Base-by-base conservation (phyloP, 2,888 invertebrate genomes). In the Drosophila incognita region DNA sequence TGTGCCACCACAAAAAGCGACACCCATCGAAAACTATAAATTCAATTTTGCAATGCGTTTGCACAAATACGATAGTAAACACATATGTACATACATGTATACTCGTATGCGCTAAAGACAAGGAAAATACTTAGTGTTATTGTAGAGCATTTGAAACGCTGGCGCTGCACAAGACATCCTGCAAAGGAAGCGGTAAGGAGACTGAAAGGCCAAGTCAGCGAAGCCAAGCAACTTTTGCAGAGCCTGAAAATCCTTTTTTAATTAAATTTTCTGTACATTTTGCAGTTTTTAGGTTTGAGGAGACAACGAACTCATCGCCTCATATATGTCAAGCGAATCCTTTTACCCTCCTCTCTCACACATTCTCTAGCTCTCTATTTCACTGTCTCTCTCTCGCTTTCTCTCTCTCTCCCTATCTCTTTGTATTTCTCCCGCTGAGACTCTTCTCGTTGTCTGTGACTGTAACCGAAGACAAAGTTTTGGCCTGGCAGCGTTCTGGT, bases 201-300 rank as follows among this genome's bases (percentile, higher is more conserved):
- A 63, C 11, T 7, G 36, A 38, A 52, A 56, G 69, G 81, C 86
- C 81, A 79, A 83, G 71, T 79, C 83, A 81, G 85, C 74, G 84
- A 83, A 84, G 87, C 85, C 87, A 76, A 79, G 78, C 67, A 85
- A 85, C 85, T 87, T 82, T 84, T 76, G 56, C 83, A 38, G 69
- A 79, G 77, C 70, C 81, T 85, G 79, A 85, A 85, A 85, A 85
- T 87, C 85, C 85, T 87, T 85, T 85, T 85, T 85, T 85, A 85
- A 85, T 85, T 85, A 85, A 85, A 85, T 85, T 85, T 85, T 85
- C 85, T 87, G 85, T 87, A 84, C 85, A 85, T 87, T 85, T 84
- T 87, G 85, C 85, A 85, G 85, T 87, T 85, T 85, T 87, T 87
- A 79, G 85, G 82, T 85, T 87, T 87, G 87, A 83, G 83, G 13